Base-by-base conservation (phyloP, 2,113 vertebrate species). In the Cygnus atratus region DNA sequence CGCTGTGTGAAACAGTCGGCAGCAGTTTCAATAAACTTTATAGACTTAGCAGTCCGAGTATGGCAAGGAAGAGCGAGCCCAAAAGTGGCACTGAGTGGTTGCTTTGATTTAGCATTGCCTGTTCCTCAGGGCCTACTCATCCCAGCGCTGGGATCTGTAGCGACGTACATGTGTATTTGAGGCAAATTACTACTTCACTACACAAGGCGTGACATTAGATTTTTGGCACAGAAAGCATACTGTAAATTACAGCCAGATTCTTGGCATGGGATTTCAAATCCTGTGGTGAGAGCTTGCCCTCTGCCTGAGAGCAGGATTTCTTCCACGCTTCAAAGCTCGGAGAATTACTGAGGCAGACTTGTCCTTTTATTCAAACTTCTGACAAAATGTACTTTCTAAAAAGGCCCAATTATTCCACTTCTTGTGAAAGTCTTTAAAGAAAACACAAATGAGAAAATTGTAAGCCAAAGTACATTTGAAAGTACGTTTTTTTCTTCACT, bases 141-240 rank as follows among this genome's bases (percentile, higher is more conserved):
- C 46, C 26, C 37, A 0, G 0, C 1, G 37, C 21, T 9, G 0
- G 7, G 10, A 0, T 4, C 22, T 52, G 39, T 4, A 1, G 25
- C 1, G 50, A 8, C 10, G 26, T 1, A 3, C 13, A 0, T 8
- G 3, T 9, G 2, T 1, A 0, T 3, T 4, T 3, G 35, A 11
- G 8, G 57, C 25, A 66, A 3, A 1, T 6, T 4, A 41, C 6
- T 8, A 1, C 15, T 14, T 13, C 3, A 9, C 22, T 5, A 10
- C 17, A 1, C 17, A 3, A 37, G 46, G 59, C 61, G 3, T 28
- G 6, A 4, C 11, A 0, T 31, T 7, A 3, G 2, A 0, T 5
- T 33, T 62, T 31, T 11, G 41, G 62, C 35, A 1, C 1, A 3
- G 63, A 46, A 4, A 10, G 31, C 1, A 6, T 3, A 9, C 19